These are phyloP conservation scores for Dromaius novaehollandiae DNA, from an alignment of 2,113 vertebrate genomes.

Conservation along the genomic window DNA sequence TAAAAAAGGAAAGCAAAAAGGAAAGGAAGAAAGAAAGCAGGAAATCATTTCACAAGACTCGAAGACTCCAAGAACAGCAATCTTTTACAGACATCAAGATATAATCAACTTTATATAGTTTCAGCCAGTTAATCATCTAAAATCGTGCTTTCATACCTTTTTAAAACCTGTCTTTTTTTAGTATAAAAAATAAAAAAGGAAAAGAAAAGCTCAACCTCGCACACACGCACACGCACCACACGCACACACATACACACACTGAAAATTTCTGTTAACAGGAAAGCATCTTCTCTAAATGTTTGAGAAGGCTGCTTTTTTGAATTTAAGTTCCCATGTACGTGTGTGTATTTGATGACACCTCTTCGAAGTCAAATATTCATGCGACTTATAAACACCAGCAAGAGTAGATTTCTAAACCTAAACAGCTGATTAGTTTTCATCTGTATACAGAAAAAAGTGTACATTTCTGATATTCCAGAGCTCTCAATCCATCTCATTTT, in stretches of 20 bases:
- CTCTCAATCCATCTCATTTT: conserved; percentile 41
- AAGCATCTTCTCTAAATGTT: conserved; percentile 73
- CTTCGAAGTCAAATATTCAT: conserved; percentile 89
- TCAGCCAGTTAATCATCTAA: conserved; percentile 83
- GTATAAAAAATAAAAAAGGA: conserved; percentile 82
- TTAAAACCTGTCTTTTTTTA: conserved; percentile 83
- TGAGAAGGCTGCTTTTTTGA: conserved; percentile 74
- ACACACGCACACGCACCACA: conserved; percentile 40
- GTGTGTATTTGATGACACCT: conserved; percentile 79
- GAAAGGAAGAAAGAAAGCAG: conserved; percentile 76
- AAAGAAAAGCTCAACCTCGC: conserved; percentile 70
- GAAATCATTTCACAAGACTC: conserved; percentile 83
- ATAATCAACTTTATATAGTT: conserved; percentile 80
- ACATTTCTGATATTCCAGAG: conserved; percentile 75
- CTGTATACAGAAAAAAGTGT: conserved; percentile 83
- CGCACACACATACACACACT: conserved; percentile 74
- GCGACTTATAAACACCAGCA: conserved; percentile 89
- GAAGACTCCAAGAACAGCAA: conserved; percentile 83
- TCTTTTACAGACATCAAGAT: conserved; percentile 83
- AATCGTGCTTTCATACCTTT: conserved; percentile 83
- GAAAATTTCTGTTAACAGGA: conserved; percentile 79
- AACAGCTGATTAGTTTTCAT: conserved; percentile 88
- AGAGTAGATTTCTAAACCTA: conserved; percentile 89
- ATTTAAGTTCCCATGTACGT: conserved; percentile 70
- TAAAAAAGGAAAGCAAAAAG: conserved; percentile 71